Percentiles rank a stretch among this genome's conserved stretches.
Evolutionary conservation across 1,140 invertebrate species (phyloP).

Genomic region (Neodiprion fabricii): DNA sequence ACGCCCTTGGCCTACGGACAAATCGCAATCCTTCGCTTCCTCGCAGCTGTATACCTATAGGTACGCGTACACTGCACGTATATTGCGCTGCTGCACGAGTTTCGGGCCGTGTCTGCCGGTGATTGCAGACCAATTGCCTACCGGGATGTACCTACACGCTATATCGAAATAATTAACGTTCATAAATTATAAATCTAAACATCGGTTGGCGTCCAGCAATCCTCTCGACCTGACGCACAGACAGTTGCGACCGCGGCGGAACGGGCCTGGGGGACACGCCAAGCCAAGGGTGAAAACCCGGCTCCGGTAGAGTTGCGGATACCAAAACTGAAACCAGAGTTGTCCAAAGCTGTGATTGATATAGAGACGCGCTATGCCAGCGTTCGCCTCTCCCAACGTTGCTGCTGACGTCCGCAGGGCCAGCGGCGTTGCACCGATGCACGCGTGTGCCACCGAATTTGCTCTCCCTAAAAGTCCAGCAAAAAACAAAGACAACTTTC

Average conservation of each 20-base stretch:
- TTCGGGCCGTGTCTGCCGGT: background rate
- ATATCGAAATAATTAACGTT: constrained; percentile 60
- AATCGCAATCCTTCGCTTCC: no score
- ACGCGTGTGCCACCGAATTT: no score
- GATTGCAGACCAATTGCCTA: background rate
- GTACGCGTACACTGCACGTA: constrained; percentile 29
- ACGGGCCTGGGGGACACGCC: constrained; percentile 19
- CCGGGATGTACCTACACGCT: constrained; percentile 32
- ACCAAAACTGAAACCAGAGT: constrained; percentile 32
- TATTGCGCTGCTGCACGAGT: background rate
- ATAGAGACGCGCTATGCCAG: constrained; percentile 52
- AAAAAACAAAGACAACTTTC: no score
- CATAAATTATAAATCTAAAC: constrained; percentile 63
- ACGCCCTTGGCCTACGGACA: no score
- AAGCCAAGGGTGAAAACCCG: constrained; percentile 42
- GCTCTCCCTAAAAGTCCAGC: no score
- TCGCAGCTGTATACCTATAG: no score
- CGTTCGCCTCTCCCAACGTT: background rate
- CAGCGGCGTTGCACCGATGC: background rate
- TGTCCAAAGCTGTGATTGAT: constrained; percentile 52
- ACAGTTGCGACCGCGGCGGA: constrained; percentile 18
- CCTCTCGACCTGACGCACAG: constrained; percentile 18
- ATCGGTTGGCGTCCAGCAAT: constrained; percentile 46
- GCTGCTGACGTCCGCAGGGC: constrained; percentile 2
- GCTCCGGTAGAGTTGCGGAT: constrained; percentile 46